phyloP scores from a whole-genome alignment of 2,113 vertebrate species.

The Brachyhypopomus gauderio region DNA sequence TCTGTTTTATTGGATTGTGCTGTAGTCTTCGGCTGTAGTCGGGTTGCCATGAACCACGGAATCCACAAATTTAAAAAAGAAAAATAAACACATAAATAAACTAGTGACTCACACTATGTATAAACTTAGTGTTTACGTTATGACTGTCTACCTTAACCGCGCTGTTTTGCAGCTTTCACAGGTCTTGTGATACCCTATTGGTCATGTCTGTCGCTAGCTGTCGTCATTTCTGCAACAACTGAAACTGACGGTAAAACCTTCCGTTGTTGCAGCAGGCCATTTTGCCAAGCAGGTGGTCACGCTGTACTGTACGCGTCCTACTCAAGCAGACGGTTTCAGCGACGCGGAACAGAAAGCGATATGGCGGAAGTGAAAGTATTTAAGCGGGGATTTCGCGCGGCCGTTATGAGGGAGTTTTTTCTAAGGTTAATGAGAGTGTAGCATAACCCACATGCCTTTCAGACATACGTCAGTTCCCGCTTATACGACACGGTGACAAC shows the following conservation, averaged over 20 bases:
- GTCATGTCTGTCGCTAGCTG: slow-evolving; percentile 1
- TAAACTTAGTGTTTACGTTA: slow-evolving; percentile 30
- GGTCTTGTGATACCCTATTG: background rate
- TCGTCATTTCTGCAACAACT: slow-evolving; percentile 31
- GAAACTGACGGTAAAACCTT: slow-evolving; percentile 35
- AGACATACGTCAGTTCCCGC: slow-evolving; percentile 6
- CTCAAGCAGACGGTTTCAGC: slow-evolving; percentile 17
- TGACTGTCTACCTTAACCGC: slow-evolving; percentile 25
- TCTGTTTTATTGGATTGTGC: background rate
- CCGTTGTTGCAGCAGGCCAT: background rate
- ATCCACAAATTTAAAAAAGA: background rate
- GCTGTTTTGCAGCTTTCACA: slow-evolving; percentile 27
- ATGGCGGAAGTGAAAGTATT: slow-evolving; percentile 60
- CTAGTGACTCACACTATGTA: background rate
- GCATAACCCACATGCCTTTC: slow-evolving; percentile 22
- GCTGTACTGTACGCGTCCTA: background rate
- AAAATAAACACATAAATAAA: background rate
- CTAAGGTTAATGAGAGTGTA: slow-evolving; percentile 22
- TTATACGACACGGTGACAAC: slow-evolving; percentile 7
- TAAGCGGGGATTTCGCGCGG: slow-evolving; percentile 43
- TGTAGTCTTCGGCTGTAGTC: background rate
- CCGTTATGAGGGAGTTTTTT: slow-evolving; percentile 55
- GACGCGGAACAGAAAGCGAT: slow-evolving; percentile 58
- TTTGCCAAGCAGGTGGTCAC: background rate
- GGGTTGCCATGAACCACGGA: background rate